phyloP scores from a whole-genome alignment of 2,888 invertebrate species.

The Acleris sparsana region DNA sequence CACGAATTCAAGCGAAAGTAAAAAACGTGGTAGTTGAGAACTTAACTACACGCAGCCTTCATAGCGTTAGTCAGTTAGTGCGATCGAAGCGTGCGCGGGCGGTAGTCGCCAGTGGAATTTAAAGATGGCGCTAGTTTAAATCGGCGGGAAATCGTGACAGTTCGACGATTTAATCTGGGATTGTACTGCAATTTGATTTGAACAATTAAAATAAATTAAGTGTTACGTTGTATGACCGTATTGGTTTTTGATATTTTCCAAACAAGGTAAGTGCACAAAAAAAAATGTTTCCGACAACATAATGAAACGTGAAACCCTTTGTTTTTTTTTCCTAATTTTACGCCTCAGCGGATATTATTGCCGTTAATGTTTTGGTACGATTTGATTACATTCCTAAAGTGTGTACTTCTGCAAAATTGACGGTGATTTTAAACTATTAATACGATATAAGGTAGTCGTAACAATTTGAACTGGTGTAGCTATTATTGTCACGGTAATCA shows the following conservation, averaged over 20 bases:
- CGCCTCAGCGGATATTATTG: not conserved
- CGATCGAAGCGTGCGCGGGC: conserved; percentile 40
- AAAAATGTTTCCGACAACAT: too few relatives aligned
- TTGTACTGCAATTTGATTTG: not conserved
- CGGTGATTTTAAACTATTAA: too few relatives aligned
- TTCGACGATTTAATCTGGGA: not conserved
- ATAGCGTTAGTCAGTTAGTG: conserved; percentile 36
- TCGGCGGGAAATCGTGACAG: conserved; percentile 21
- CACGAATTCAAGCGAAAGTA: conserved; percentile 23
- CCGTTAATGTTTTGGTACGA: too few relatives aligned
- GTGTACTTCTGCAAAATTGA: too few relatives aligned
- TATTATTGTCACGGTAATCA: too few relatives aligned
- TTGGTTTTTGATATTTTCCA: not conserved
- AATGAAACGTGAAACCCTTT: too few relatives aligned
- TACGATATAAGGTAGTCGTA: too few relatives aligned
- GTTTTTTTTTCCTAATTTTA: not conserved
- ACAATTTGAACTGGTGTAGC: too few relatives aligned
- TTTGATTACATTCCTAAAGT: too few relatives aligned
- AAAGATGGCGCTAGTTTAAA: conserved; percentile 29
- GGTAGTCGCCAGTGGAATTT: conserved; percentile 39
- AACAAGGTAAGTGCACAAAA: not conserved
- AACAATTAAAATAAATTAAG: not conserved
- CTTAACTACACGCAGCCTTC: conserved; percentile 13
- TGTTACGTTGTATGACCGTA: not conserved
- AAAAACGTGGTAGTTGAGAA: conserved; percentile 2